Conservation (phyloP, 2,888 invertebrate genomes). For the Leptarthrus brevirostris region DNA sequence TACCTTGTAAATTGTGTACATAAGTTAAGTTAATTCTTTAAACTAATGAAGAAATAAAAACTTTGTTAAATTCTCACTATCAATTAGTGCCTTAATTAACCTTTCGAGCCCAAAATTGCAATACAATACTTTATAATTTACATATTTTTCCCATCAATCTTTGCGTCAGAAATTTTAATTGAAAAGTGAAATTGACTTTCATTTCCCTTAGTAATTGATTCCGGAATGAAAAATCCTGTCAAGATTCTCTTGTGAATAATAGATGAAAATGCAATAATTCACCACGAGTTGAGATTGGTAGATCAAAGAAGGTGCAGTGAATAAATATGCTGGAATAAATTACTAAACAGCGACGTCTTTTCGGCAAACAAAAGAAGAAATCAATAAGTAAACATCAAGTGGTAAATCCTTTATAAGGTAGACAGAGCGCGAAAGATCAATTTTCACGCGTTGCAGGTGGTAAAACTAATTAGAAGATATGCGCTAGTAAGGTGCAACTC, state of each 20-base stretch:
- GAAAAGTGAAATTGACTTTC: slow-evolving; percentile 22
- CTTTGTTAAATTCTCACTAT: no score
- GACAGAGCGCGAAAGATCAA: slow-evolving; percentile 35
- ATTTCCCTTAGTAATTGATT: slow-evolving; percentile 4
- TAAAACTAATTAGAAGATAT: slow-evolving; percentile 37
- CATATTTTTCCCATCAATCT: slow-evolving; percentile 42
- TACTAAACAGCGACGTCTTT: slow-evolving; percentile 4
- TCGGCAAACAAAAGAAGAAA: background rate
- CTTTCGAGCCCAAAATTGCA: no score
- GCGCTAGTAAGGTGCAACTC: slow-evolving; percentile 13
- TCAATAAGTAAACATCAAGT: background rate
- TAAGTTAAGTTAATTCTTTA: no score
- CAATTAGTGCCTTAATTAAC: no score
- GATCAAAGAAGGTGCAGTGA: background rate
- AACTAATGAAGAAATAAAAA: no score
- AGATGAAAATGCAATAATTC: slow-evolving; percentile 18
- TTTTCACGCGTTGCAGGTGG: slow-evolving; percentile 37
- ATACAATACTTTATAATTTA: no score
- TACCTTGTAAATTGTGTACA: no score
- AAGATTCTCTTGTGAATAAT: slow-evolving; percentile 5
- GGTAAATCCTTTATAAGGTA: background rate
- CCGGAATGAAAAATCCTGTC: slow-evolving; percentile 2
- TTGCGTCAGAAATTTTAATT: slow-evolving; percentile 13
- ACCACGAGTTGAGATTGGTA: slow-evolving; percentile 19
- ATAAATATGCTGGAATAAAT: slow-evolving; percentile 8